Conservation (phyloP, 1,140 invertebrate species). For the Tigriopus japonicus region DNA sequence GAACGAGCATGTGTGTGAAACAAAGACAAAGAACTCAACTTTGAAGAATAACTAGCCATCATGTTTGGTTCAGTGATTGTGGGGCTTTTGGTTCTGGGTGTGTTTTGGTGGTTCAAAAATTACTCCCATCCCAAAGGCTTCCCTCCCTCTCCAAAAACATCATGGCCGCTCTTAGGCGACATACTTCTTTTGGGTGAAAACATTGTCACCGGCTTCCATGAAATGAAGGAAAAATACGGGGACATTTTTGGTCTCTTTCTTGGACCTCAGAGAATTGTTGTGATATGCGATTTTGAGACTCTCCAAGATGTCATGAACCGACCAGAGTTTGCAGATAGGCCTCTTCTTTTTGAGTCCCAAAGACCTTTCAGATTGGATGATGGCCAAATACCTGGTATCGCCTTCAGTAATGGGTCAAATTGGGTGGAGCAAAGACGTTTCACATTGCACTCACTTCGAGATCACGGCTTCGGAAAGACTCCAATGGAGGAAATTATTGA, state of each 20-base stretch:
- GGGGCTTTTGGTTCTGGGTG: too few relatives aligned
- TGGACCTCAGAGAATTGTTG: not conserved
- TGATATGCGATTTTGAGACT: not conserved
- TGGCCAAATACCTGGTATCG: slow-evolving; percentile 15
- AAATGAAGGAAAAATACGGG: not conserved
- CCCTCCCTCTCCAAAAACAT: not conserved
- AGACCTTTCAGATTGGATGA: too few relatives aligned
- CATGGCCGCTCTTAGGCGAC: not conserved
- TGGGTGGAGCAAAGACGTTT: slow-evolving; percentile 26
- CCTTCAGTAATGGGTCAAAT: slow-evolving; percentile 18
- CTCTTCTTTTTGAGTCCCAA: too few relatives aligned
- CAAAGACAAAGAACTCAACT: too few relatives aligned
- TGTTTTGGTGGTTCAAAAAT: not conserved
- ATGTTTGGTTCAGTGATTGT: too few relatives aligned
- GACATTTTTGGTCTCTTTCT: not conserved
- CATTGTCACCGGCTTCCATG: not conserved
- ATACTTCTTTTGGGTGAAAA: not conserved
- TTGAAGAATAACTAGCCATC: too few relatives aligned
- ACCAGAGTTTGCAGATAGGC: not conserved
- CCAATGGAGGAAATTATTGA: slow-evolving; percentile 24
- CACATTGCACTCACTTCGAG: slow-evolving; percentile 22
- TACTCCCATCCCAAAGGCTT: not conserved
- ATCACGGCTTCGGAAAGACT: slow-evolving; percentile 25
- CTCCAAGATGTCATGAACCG: not conserved
- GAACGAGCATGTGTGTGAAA: too few relatives aligned